A percentile compares a stretch with the other conserved stretches of the same genome.
Evolutionary conservation across 2,113 vertebrate species (phyloP).

Genomic region (Cyprinodon brontotheroides): DNA sequence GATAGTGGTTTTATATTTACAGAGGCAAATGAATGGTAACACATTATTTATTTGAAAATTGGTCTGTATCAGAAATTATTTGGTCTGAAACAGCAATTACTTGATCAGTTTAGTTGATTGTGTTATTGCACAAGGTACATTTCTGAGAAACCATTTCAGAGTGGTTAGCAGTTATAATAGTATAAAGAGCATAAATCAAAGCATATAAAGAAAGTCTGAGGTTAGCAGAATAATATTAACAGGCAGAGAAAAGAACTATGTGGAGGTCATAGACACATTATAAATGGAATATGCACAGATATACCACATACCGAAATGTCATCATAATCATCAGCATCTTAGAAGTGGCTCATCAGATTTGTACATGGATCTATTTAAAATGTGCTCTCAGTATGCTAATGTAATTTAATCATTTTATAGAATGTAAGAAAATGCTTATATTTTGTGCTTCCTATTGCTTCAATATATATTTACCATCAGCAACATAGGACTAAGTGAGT

Average conservation of each 20-base stretch:
- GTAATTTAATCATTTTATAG: neutral
- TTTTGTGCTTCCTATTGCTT: neutral
- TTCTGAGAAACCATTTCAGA: constrained; percentile 2
- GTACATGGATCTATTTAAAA: neutral
- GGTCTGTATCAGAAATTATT: neutral
- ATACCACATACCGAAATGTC: neutral
- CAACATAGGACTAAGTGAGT: too few relatives aligned
- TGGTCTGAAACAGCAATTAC: neutral
- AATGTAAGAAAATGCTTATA: neutral
- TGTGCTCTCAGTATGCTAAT: neutral
- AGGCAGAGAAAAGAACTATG: neutral
- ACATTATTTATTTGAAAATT: neutral
- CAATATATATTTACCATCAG: too few relatives aligned
- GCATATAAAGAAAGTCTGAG: neutral
- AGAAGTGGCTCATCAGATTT: neutral
- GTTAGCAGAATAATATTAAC: neutral
- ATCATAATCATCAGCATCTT: neutral
- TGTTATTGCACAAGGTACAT: neutral
- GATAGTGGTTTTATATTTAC: neutral
- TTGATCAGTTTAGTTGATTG: neutral
- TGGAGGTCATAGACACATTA: neutral
- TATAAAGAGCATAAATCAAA: neutral
- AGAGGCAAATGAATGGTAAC: neutral
- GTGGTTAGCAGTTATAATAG: neutral
- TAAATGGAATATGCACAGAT: neutral